Percentiles rank a stretch among this genome's conserved stretches.
Conservation (phyloP, 2,888 invertebrate genomes). For the Carterocephalus palaemon region DNA sequence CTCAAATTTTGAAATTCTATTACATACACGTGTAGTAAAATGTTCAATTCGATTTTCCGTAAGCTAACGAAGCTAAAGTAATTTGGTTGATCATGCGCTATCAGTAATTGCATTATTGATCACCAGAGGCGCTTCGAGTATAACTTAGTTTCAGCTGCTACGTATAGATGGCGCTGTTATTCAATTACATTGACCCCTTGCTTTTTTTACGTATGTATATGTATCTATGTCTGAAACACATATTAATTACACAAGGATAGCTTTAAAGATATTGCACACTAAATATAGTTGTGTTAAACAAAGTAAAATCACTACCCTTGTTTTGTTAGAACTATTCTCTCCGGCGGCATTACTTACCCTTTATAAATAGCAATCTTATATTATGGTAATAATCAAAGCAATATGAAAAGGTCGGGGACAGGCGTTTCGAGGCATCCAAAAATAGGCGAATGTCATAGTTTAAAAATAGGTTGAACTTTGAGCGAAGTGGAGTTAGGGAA, state of each 20-base stretch:
- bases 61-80: not conserved
- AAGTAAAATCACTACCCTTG: too few species aligned
- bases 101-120: not conserved
- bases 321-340: too few species aligned
- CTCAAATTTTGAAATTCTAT: too few species aligned
- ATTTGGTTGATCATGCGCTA: slow-evolving; percentile 2
- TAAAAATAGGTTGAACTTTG: slow-evolving; percentile 5
- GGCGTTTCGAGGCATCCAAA: slow-evolving; percentile 16
- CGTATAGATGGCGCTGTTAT: slow-evolving; percentile 14
- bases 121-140: slow-evolving; percentile 5
- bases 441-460: slow-evolving; percentile 10
- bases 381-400: slow-evolving; percentile 3
- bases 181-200: too few species aligned
- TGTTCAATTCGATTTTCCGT: not conserved
- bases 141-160: not conserved
- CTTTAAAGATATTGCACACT: too few species aligned
- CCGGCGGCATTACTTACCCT: too few species aligned
- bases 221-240: too few species aligned
- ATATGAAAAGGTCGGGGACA: slow-evolving; percentile 6
- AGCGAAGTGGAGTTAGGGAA: not conserved
- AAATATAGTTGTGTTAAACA: too few species aligned
- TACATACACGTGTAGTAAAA: too few species aligned
- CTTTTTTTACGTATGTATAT: too few species aligned
- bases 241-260: too few species aligned
- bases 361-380: not conserved